Evolutionary conservation across 2,797 vertebrate species (phyloP), one percentile per base, ranked within the genome.

Genomic region (Erpetoichthys calabaricus): DNA sequence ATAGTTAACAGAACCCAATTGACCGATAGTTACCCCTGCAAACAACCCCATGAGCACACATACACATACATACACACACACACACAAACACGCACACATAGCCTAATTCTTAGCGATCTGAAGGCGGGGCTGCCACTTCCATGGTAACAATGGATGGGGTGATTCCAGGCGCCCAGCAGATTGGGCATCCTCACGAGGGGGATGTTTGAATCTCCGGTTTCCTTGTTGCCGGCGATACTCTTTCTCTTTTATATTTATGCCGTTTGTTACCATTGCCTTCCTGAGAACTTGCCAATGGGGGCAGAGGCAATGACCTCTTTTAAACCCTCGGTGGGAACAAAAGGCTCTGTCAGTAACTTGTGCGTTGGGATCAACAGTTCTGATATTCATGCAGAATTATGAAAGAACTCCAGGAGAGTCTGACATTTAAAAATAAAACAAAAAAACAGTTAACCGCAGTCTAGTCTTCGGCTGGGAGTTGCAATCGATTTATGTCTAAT

Each of bases 61-160:
- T 25, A 25, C n/a, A n/a, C n/a, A n/a, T 25, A 25, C 25, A 25
- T 25, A 25, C 25, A 25, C 25, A 25, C 2, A 4, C 45, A 51
- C 65, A 58, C n/a, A 6, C 50, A 47, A 10, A 51, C 54, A 47
- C 54, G 43, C 56, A 44, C 64, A 43, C 47, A 3, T 64, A 66
- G 70, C 64, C 59, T 59, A 70, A 74, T 75, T 79, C 81, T 85
- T 80, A 76, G 25, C 25, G 25, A 25, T 25, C 25, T 25, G 70
- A 71, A 75, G 78, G 82, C 72, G 74, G 80, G 60, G 42, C 43
- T 57, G 55, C 51, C 54, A 68, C 84, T 71, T 55, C 84, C 80
- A 79, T 75, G 76, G 80, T 73, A 83, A 82, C 77, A 72, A 60
- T 56, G 67, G 65, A 74, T 83, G 80, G 80, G 76, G 76, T 83